A percentile compares a stretch with the other conserved stretches of the same genome.
phyloP scores from a whole-genome alignment of 2,113 vertebrate genomes.

The Leucopsar rothschildi region DNA sequence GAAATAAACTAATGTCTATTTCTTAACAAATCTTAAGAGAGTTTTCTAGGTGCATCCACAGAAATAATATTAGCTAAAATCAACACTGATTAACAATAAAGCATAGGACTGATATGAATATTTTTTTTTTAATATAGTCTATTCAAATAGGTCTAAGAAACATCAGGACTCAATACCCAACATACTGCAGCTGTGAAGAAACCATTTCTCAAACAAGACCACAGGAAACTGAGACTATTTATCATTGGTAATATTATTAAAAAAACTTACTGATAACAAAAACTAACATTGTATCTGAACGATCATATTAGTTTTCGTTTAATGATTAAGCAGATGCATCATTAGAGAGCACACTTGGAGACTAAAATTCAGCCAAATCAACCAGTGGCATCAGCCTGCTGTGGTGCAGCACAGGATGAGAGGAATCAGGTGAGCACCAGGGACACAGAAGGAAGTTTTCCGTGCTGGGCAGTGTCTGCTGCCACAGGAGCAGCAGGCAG shows the following conservation, averaged over 20 bases:
- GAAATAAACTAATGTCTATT: background rate
- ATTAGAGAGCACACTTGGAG: background rate
- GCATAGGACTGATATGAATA: background rate
- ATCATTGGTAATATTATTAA: background rate
- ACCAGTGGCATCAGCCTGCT: background rate
- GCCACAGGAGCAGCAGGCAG: background rate
- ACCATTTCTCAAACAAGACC: background rate
- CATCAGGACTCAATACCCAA: background rate
- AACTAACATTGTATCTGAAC: background rate
- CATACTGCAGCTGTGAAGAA: background rate
- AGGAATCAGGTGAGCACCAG: background rate
- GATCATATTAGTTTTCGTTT: background rate
- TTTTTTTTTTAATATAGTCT: background rate
- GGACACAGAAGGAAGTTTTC: background rate
- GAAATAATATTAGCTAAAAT: background rate
- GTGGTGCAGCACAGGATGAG: background rate
- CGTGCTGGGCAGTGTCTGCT: fast-evolving
- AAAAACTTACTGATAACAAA: background rate
- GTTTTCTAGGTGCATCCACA: background rate
- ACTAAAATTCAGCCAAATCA: background rate
- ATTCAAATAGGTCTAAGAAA: background rate
- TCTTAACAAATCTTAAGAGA: background rate
- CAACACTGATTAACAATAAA: background rate
- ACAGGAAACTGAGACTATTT: background rate
- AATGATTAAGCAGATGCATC: background rate